Base-by-base conservation (phyloP, 2,113 vertebrate genomes). In the Oreocharis arfaki region DNA sequence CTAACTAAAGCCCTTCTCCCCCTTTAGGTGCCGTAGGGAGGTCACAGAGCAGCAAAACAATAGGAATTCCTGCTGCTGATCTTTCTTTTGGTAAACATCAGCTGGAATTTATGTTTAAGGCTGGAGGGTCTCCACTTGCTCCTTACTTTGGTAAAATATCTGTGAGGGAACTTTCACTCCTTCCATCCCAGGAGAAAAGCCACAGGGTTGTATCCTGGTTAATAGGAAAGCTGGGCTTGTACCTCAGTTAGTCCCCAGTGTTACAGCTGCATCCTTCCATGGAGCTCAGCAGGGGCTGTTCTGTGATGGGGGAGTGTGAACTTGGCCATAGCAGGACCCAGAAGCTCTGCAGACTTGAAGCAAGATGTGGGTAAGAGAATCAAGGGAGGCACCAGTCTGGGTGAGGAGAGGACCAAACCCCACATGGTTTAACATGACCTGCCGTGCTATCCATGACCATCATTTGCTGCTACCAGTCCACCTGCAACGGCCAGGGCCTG, bases 261-360 rank as follows among this genome's bases (percentile, higher is more conserved):
- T 24, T 23, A 32, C 13, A 50, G 42, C 42, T 42, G 27, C 67
- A 65, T 32, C 64, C 8, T 50, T 57, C 63, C 10, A 3, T 2
- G 32, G 67, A 69, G 63, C 15, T 28, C 13, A 50, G 37, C 71
- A 68, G 67, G 55, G 16, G 16, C 50, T 86, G 17, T 14, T 59
- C 53, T 41, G 7, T 0, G 0, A 64, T 0, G 1, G 21, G 14
- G 37, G 44, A 47, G 35, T 5, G 12, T n/a, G 28, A 80, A 68
- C 42, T 55, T 47, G 61, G 26, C n/a, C 49, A 24, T 18, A 71
- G 56, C 19, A 89, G 27, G 52, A 80, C 21, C 42, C 32, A 44
- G 61, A 39, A 47, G 21, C 37, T 39, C 30, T 16, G 10, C 19
- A 44, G 27, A 41, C 61, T 37, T 67, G 28, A 83, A 86, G n/a